These are phyloP conservation scores for Alectoris magna DNA, from an alignment of 2,797 vertebrate genomes.

Conservation along the genomic window DNA sequence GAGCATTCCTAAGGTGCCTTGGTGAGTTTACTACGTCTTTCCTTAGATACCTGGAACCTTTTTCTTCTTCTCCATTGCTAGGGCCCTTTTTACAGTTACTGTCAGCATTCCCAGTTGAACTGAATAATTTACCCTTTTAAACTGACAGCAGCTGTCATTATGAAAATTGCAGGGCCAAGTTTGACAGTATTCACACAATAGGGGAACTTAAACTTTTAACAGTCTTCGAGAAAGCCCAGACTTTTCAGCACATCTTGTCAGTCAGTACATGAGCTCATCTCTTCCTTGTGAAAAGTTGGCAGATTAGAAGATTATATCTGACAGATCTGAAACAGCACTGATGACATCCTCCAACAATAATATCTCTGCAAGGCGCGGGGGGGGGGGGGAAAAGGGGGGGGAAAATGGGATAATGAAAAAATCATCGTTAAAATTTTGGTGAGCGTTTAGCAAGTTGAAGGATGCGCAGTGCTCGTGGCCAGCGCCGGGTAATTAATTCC, in stretches of 20 bases:
- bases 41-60: slow-evolving; percentile 20
- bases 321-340: slow-evolving; percentile 77
- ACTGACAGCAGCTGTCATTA: slow-evolving; percentile 79
- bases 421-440: slow-evolving; percentile 37
- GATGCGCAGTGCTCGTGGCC: not conserved
- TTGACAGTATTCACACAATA: slow-evolving; percentile 71
- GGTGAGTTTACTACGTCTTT: slow-evolving; percentile 15
- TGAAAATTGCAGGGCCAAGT: slow-evolving; percentile 69
- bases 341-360: slow-evolving; percentile 58
- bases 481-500: not conserved
- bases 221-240: slow-evolving; percentile 69
- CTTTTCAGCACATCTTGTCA: slow-evolving; percentile 77
- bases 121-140: slow-evolving; percentile 73
- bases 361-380: not conserved
- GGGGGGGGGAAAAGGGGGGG: not conserved
- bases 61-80: slow-evolving; percentile 23
- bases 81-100: slow-evolving; percentile 44
- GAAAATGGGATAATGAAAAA: slow-evolving; percentile 54
- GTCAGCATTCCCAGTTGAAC: slow-evolving; percentile 68
- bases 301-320: slow-evolving; percentile 80
- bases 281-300: slow-evolving; percentile 70
- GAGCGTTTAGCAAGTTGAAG: slow-evolving; percentile 10
- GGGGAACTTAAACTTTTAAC: slow-evolving; percentile 70
- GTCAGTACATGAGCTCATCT: slow-evolving; percentile 74
- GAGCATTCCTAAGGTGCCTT: not conserved